A percentile compares a stretch with the other conserved stretches of the same genome.
These are phyloP conservation scores for Chloroceryle inda DNA, from an alignment of 2,797 vertebrate species.

Conservation along the genomic window DNA sequence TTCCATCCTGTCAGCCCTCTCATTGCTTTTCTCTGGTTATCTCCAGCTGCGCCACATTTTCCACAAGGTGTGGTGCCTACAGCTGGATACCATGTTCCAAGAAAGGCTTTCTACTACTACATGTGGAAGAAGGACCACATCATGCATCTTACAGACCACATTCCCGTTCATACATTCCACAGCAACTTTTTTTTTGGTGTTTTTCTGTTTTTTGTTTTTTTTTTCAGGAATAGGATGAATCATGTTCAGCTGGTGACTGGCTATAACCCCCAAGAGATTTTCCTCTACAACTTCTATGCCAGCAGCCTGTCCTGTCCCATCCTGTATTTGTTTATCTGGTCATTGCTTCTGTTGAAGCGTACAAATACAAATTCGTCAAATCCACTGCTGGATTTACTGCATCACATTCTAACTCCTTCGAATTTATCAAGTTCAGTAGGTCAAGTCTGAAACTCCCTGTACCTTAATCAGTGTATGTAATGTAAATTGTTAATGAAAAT, in stretches of 20 bases:
- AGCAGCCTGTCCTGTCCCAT: background rate
- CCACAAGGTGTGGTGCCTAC: background rate
- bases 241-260: background rate
- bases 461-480: background rate
- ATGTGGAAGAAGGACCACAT: background rate
- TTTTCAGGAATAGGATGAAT: background rate
- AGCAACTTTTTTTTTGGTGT: background rate
- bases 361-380: background rate
- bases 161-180: background rate
- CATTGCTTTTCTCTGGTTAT: background rate
- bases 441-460: background rate
- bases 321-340: background rate
- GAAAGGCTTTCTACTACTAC: background rate
- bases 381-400: background rate
- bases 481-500: background rate
- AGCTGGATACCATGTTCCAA: background rate
- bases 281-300: background rate
- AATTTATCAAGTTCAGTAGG: background rate
- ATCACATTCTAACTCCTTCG: background rate
- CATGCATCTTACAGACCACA: background rate
- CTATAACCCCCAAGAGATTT: background rate
- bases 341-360: background rate
- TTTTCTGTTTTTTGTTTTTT: background rate
- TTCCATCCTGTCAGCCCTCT: background rate
- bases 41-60: background rate